Base-by-base conservation (phyloP, 1,140 invertebrate genomes). In the Cydia amplana region DNA sequence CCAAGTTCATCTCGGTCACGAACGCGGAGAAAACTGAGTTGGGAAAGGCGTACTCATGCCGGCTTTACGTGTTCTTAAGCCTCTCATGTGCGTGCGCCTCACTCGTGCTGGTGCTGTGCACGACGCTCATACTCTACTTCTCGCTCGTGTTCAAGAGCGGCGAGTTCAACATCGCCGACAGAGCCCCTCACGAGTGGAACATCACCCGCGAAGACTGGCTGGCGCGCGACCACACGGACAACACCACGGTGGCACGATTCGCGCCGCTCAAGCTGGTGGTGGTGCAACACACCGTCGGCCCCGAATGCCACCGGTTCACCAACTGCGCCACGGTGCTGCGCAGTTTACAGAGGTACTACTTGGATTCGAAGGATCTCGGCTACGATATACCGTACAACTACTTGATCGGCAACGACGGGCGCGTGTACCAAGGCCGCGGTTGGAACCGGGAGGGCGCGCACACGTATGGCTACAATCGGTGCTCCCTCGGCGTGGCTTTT, bases 401-500 rank as follows among this genome's bases (percentile, higher is more conserved):
- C 82, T 76, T 95, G 60, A 93, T 96, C 64, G 95, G 95, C 14
- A 95, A 95, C 60, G 95, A 96, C 78, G 95, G 94, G 0, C 91
- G 93, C 4, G 93, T 95, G 4, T 96, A 95, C 82, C 94, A 94
- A 79, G 95, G 94, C 0, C 87, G 95, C 20, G 95, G 94, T 0
- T 96, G 95, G 95, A 90, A 93, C 74, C 79, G 83, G 1, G 85
- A 93, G 0, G 95, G 95, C 0, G 94, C 95, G 2, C 95, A 96
- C 78, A 94, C 95, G 3, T 75, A 89, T 9, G 89, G 90, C 4
- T 94, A 92, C 82, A 93, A 93, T 72, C 75, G 79, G 2, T 89
- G 88, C 55, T 79, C 84, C 2, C 20, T 92, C 1, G 95, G 95
- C 51, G 93, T 96, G 55, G 94, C 93, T 43, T 95, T 96, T 63